Conservation (phyloP, 2,888 invertebrate genomes). For the Athrips mouffetella region DNA sequence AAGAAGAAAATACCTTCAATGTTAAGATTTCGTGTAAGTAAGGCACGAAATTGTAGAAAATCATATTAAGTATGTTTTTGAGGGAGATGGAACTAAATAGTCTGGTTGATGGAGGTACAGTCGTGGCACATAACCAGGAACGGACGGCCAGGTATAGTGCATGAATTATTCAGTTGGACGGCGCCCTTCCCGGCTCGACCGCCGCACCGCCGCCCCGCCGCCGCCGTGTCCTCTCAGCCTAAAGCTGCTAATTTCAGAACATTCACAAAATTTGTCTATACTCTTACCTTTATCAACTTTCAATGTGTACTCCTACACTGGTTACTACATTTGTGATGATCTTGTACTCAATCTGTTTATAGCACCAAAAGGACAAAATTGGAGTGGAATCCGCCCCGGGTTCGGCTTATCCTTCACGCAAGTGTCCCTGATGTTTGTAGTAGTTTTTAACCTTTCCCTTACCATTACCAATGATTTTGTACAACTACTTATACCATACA, state of each 20-base stretch:
- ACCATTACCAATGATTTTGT: background rate
- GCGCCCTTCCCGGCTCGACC: slow-evolving; percentile 15
- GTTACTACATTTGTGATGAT: slow-evolving; percentile 8
- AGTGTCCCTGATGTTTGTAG: too few species aligned
- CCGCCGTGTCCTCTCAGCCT: slow-evolving; percentile 29
- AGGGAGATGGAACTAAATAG: background rate
- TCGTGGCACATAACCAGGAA: slow-evolving; percentile 44
- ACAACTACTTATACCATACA: background rate
- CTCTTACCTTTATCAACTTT: slow-evolving; percentile 20
- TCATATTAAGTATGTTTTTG: background rate
- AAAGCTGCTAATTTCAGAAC: slow-evolving; percentile 29
- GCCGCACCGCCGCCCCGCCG: slow-evolving; percentile 35
- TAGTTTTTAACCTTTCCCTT: slow-evolving; percentile 4
- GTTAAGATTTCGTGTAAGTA: background rate
- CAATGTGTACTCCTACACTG: slow-evolving; percentile 6
- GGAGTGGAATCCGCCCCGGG: background rate
- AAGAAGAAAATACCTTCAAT: background rate
- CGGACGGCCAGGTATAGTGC: slow-evolving; percentile 47
- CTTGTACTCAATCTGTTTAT: background rate
- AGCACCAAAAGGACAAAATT: background rate
- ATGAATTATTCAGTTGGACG: slow-evolving; percentile 63
- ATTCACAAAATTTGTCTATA: slow-evolving; percentile 26
- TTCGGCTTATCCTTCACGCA: background rate
- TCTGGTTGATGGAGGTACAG: slow-evolving; percentile 34
- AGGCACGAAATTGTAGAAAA: background rate